phyloP scores from a whole-genome alignment of 23 tunicate genomes.

The Corella eumyota region DNA sequence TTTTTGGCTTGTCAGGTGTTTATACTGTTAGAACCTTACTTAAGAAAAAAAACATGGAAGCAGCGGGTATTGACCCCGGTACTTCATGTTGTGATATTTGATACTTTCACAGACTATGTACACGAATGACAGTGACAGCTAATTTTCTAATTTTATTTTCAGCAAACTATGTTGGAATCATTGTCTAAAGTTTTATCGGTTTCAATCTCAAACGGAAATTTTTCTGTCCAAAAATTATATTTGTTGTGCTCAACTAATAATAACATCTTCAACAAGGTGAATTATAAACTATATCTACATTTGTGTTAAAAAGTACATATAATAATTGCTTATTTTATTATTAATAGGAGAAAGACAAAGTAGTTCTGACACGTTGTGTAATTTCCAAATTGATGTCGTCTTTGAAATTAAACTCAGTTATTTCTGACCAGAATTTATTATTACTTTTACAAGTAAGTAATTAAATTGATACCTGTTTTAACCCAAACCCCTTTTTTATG shows the following conservation, averaged over 20 bases:
- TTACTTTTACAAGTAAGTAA: constrained; percentile 24
- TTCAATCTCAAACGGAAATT: constrained; percentile 8
- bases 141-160: too few species aligned
- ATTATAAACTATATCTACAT: background rate
- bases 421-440: constrained; percentile 14
- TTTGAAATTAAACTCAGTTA: constrained; percentile 13
- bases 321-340: too few species aligned
- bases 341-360: constrained; percentile 46
- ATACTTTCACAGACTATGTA: too few species aligned
- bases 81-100: too few species aligned
- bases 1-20: too few species aligned
- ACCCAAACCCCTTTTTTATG: background rate
- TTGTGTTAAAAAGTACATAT: too few species aligned
- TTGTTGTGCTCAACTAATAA: constrained; percentile 27
- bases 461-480: too few species aligned
- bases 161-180: constrained; percentile 61
- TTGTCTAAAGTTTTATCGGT: constrained; percentile 44
- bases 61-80: too few species aligned
- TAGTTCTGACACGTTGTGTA: constrained; percentile 16
- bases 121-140: too few species aligned
- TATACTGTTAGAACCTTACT: too few species aligned
- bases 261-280: constrained; percentile 44
- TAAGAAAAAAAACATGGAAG: too few species aligned
- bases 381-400: constrained; percentile 21
- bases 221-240: constrained; percentile 32